phyloP scores from a whole-genome alignment of 1,140 invertebrate genomes.

The Meloidogyne chitwoodi region DNA sequence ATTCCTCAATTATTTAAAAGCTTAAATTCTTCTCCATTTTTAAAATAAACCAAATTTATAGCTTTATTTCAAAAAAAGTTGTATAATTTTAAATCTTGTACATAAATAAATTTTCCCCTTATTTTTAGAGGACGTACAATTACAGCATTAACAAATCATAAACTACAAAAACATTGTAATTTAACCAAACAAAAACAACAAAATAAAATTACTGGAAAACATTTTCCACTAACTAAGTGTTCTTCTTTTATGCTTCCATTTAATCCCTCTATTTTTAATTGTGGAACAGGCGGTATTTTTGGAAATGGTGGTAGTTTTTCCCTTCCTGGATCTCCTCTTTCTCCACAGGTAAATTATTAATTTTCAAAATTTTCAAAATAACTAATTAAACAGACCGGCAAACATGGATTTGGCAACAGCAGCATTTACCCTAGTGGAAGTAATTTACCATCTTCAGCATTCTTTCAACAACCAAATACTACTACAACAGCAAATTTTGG shows the following conservation, averaged over 20 bases:
- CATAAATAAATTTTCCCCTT: background rate
- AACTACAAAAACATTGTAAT: constrained; percentile 23
- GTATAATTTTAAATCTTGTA: background rate
- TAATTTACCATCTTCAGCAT: background rate
- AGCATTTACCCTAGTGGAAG: background rate
- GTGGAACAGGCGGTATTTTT: background rate
- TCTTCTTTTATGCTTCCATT: background rate
- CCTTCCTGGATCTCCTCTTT: background rate
- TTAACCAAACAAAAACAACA: background rate
- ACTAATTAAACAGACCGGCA: background rate
- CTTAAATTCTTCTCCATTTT: background rate
- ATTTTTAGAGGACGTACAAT: constrained; percentile 23
- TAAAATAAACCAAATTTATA: background rate
- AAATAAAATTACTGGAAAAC: background rate
- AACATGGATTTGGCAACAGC: background rate
- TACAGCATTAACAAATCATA: constrained; percentile 27
- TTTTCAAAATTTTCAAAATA: too few relatives aligned
- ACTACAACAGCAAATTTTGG: background rate
- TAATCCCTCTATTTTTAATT: background rate
- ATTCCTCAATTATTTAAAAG: background rate
- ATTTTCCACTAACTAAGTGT: background rate
- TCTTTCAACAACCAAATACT: background rate
- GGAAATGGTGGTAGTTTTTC: background rate
- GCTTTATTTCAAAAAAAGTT: background rate
- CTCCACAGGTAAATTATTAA: background rate